These are phyloP conservation scores for Heliothis peltigera DNA, from an alignment of 2,888 invertebrate genomes.

Conservation along the genomic window DNA sequence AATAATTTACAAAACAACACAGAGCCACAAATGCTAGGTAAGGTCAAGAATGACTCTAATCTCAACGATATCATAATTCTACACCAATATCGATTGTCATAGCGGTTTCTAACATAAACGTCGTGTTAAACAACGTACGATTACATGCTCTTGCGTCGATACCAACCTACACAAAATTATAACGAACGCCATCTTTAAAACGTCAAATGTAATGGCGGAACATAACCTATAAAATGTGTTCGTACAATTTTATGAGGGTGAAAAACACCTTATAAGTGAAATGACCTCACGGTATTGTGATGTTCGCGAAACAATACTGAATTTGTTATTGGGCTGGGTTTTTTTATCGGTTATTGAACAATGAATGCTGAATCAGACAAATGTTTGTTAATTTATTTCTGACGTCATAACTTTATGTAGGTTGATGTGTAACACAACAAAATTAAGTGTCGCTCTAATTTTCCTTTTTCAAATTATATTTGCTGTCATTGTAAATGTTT, in stretches of 20 bases:
- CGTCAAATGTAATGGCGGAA: conserved; percentile 26
- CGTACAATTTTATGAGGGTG: conserved; percentile 16
- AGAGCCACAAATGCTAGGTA: neutral
- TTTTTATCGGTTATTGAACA: conserved; percentile 3
- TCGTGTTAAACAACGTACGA: conserved; percentile 13
- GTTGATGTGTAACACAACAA: neutral
- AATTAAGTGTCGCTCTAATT: neutral
- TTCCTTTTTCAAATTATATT: neutral
- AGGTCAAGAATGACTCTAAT: conserved; percentile 22
- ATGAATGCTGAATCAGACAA: too few relatives aligned
- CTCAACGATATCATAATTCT: conserved; percentile 12
- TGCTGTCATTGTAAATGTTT: neutral
- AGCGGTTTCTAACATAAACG: conserved; percentile 7
- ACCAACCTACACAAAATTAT: conserved; percentile 40
- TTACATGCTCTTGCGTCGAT: conserved; percentile 13
- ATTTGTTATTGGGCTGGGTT: neutral
- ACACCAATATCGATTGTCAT: neutral
- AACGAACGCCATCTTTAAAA: conserved; percentile 2
- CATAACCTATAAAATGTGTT: conserved; percentile 41
- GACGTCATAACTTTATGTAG: neutral
- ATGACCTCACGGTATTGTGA: conserved; percentile 43
- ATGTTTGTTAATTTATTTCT: neutral
- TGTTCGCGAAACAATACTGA: conserved; percentile 13
- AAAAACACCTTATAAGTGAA: conserved; percentile 38
- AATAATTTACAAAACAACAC: neutral